phyloP scores from a whole-genome alignment of 92 coral and sea anemone genomes.

The Umimayanthus kanabou region DNA sequence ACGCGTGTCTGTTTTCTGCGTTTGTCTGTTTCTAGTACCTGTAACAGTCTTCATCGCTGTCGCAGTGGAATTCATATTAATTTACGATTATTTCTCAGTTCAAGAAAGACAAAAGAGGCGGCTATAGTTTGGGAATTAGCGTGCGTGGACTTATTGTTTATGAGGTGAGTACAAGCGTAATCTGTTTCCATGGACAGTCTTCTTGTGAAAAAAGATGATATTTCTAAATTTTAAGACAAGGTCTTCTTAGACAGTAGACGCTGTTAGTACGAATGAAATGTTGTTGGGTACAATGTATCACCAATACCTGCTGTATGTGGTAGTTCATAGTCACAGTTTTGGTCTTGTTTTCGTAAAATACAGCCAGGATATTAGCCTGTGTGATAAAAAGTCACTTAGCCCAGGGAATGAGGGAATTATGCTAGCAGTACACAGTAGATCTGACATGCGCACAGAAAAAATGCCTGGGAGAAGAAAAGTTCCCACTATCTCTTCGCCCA shows the following conservation, averaged over 20 bases:
- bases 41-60: neutral
- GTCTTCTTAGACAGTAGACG: no score
- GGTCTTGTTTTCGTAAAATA: no score
- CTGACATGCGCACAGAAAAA: no score
- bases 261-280: no score
- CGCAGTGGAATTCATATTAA: neutral
- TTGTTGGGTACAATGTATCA: neutral
- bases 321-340: no score
- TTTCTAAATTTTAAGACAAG: neutral
- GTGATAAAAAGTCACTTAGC: no score
- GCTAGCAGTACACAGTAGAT: no score
- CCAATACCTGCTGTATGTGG: neutral
- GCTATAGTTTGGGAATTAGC: constrained; percentile 89
- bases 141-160: constrained; percentile 95
- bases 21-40: no score
- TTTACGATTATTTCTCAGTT: constrained; percentile 47
- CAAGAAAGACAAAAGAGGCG: constrained; percentile 95
- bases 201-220: neutral
- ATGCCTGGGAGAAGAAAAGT: no score
- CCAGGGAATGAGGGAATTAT: no score
- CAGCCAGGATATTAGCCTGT: neutral
- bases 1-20: no score
- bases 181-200: neutral
- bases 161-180: constrained; percentile 62
- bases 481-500: no score